Evolutionary conservation across 2,888 invertebrate species (phyloP), one percentile per base, ranked within the genome.

Genomic region (Meiosimyza platycephala): DNA sequence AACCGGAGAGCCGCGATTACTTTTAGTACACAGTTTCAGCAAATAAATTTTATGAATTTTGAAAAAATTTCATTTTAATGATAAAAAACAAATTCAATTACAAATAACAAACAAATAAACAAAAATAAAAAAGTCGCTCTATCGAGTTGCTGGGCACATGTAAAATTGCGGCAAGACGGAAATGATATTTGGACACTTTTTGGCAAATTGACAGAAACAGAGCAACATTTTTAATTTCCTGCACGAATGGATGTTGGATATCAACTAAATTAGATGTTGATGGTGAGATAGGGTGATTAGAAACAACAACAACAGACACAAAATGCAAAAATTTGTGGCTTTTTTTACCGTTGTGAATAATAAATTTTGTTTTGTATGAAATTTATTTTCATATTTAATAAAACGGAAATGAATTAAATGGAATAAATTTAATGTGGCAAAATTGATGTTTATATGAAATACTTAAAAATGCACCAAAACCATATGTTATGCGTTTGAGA

Each of bases 201-300:
- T 64, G 64, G 64, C 64, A 64, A 64, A 64, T 51, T 64, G 22
- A 50, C 67, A 66, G 40, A 59, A 67, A 74, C 55, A 51, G 15
- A 50, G 18, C 54, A 50, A 71, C 50, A 72, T 66, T 72, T 73
- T 71, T 71, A 73, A 76, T 76, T 76, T 76, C 74, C 76, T 76
- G 73, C 71, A n/a, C 50, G 18, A 28, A 11, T 63, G 63, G 16
- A 28, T 57, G 57, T 15, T 13, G 9, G 40, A 40, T 40, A 22
- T 57, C 22, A 57, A 57, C 28, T 57, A 28, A 57, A 57, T 57
- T 57, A 57, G 57, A 57, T 57, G 28, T 22, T 18, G 13, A 15
- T 57, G 28, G 40, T 40, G 40, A 2, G 9, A 40, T 22, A 28
- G 28, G 7, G 2, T 9, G 40, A 40, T 40, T 40, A 40, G 40